Conservation (phyloP, 2,113 vertebrate genomes). For the Psilopogon haemacephalus region DNA sequence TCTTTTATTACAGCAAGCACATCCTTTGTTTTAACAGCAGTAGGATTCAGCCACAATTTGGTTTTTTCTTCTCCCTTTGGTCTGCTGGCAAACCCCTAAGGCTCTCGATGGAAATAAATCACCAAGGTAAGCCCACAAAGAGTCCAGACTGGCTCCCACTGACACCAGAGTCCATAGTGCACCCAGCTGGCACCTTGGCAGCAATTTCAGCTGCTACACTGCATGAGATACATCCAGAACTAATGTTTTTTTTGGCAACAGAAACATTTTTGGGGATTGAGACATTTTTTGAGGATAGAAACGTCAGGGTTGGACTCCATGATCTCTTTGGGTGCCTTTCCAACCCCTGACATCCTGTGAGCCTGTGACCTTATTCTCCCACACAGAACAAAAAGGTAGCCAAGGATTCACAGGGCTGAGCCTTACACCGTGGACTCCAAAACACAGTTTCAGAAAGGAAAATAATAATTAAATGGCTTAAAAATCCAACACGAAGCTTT, state of each 20-base stretch:
- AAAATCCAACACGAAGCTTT: neutral
- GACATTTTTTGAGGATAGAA: too few species aligned
- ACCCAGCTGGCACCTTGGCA: neutral
- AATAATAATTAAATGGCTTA: neutral
- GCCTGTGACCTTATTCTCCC: too few species aligned
- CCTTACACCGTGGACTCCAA: neutral
- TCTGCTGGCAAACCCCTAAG: neutral
- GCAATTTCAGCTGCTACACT: neutral
- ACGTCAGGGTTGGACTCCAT: too few species aligned
- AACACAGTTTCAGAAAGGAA: neutral
- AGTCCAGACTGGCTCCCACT: neutral
- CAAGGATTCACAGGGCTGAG: neutral
- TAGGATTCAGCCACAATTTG: neutral
- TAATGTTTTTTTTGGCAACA: neutral
- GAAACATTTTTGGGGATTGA: neutral
- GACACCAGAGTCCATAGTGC: neutral
- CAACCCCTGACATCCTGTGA: too few species aligned
- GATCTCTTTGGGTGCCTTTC: too few species aligned
- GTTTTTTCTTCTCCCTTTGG: neutral
- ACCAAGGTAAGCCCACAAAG: neutral
- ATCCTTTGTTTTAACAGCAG: neutral
- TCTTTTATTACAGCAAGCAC: neutral
- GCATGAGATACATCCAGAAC: neutral
- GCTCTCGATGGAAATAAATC: neutral
- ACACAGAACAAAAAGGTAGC: neutral